A percentile compares a stretch with the other conserved stretches of the same genome.
phyloP scores from a whole-genome alignment of 1,140 invertebrate genomes.

The Probaryconus sp. region DNA sequence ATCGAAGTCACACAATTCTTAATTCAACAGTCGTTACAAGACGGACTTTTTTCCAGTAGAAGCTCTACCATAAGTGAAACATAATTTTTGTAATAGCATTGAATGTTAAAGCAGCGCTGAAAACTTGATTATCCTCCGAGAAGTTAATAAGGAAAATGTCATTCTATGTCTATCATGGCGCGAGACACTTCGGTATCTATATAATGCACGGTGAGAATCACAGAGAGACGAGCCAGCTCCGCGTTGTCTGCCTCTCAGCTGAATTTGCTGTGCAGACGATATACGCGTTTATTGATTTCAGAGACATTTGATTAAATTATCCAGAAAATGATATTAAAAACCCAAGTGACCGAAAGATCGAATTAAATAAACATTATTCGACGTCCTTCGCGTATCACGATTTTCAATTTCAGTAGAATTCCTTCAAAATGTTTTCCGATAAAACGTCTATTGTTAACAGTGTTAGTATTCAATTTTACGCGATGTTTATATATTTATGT shows the following conservation, averaged over 20 bases:
- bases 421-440: neutral
- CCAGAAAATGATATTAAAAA: slow-evolving; percentile 59
- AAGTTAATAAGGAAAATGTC: slow-evolving; percentile 58
- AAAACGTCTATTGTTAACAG: no score
- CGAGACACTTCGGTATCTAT: slow-evolving; percentile 55
- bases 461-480: no score
- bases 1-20: neutral
- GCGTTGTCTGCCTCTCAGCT: slow-evolving; percentile 38
- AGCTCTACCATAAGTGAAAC: slow-evolving; percentile 8
- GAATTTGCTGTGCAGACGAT: slow-evolving; percentile 48
- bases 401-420: slow-evolving; percentile 4
- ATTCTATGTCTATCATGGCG: slow-evolving; percentile 49
- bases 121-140: slow-evolving; percentile 53
- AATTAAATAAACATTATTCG: slow-evolving; percentile 52
- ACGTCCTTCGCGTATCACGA: slow-evolving; percentile 15
- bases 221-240: slow-evolving; percentile 23
- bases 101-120: slow-evolving; percentile 30
- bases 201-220: slow-evolving; percentile 47
- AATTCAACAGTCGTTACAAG: neutral
- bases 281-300: slow-evolving; percentile 54
- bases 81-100: slow-evolving; percentile 33
- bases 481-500: no score
- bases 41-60: neutral
- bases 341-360: slow-evolving; percentile 46
- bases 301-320: slow-evolving; percentile 55